Conservation (phyloP, 2,797 vertebrate species). For the Poeciliopsis turneri region DNA sequence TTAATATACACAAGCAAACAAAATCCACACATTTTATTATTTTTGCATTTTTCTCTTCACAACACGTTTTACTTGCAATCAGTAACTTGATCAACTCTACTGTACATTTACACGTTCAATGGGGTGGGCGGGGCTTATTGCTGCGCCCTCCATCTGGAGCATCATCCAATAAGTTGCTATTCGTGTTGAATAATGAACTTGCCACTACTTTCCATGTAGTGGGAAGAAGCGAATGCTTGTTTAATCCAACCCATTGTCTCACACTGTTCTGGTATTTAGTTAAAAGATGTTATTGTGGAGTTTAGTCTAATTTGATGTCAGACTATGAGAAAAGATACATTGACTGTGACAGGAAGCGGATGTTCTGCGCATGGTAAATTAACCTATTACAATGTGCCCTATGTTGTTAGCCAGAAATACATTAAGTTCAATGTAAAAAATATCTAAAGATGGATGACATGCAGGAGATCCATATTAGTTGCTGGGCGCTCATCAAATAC, state of each 20-base stretch:
- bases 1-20: too few species aligned
- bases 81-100: too few species aligned
- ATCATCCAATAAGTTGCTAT: too few species aligned
- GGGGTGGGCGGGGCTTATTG: too few species aligned
- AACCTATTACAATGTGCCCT: neutral
- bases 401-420: neutral
- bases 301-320: too few species aligned
- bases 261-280: neutral
- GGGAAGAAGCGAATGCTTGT: too few species aligned
- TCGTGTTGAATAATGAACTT: too few species aligned
- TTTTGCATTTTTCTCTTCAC: too few species aligned
- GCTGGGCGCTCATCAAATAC: neutral
- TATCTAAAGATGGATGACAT: neutral
- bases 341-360: neutral
- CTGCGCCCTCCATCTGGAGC: too few species aligned
- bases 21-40: too few species aligned
- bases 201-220: too few species aligned
- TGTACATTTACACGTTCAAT: neutral
- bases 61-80: too few species aligned
- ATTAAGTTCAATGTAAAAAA: neutral
- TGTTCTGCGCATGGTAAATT: neutral
- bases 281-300: neutral
- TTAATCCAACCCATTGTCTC: neutral
- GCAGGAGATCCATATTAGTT: neutral
- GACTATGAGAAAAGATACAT: neutral